Evolutionary conservation across 2,113 vertebrate species (phyloP), one percentile per base, ranked within the genome.

Genomic region (Cariama cristata): DNA sequence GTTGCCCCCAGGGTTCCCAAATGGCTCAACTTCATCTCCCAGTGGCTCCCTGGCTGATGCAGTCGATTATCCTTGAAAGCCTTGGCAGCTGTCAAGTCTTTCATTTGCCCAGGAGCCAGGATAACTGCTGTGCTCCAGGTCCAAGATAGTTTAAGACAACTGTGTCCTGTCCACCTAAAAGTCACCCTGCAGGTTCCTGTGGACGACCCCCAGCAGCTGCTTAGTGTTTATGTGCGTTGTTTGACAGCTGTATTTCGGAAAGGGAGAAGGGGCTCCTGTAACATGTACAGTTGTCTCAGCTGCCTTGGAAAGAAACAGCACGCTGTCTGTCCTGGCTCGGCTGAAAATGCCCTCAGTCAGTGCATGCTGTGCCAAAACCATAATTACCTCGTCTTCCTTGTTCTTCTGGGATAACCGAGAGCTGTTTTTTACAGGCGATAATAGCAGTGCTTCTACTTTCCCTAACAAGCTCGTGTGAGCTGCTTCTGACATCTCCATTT

Each of bases 311-410:
- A 80, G 64, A 71, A 95, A 49, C 68, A 89, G 49, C 35, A 19
- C 2, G 0, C 58, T 73, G 35, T 60, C 64, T 94, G 81, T 93
- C 60, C 58, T 59, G 77, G 63, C 68, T 79, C 64, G 63, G 23
- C 62, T 94, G 69, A 60, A 86, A 93, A 95, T 62, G 58, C 88
- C 79, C 55, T 90, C 93, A 90, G 58, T 42, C 64, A 79, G 49
- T 52, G 64, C 75, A 82, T 56, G 67, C 38, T 4, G 30, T 96
- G 96, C 97, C 95, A 88, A 95, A 97, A 85, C 77, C 64, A 60
- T 86, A 92, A 96, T 96, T 94, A 80, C 59, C 38, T 94, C 12
- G 0, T 86, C 88, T 74, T 75, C 75, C 79, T 88, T 69, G 44
- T 74, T 93, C 75, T 79, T 47, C 79, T 92, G 90, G 82, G 69